Base-by-base conservation (phyloP, 2,113 vertebrate genomes). In the Cololabis saira region DNA sequence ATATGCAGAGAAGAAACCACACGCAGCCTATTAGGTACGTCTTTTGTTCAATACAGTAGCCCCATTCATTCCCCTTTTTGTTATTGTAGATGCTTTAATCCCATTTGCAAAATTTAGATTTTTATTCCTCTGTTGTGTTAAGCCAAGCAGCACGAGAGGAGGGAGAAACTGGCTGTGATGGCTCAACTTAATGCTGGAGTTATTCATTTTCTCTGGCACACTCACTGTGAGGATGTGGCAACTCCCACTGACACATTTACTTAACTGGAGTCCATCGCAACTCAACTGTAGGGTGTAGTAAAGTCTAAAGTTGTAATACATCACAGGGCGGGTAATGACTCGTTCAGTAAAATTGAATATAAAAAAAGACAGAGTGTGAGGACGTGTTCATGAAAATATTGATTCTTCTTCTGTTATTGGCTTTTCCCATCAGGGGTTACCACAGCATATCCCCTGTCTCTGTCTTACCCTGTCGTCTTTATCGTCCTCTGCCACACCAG, bases 61-160 rank as follows among this genome's bases (percentile, higher is more conserved):
- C 13, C 77, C 45, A 80, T 89, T 89, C 78, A 87, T 85, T 65
- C 54, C 67, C 60, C 47, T 62, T 77, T 81, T 73, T 87, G 82
- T 87, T 87, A 80, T 84, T 85, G 60, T 82, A 84, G 62, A 61
- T 65, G 48, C 50, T 58, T 68, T 87, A 83, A 88, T 87, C 81
- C 81, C 78, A 84, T 90, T 89, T 88, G 54, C 33, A 76, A 74
- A 84, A 87, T 82, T 70, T 52, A 0, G 70, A 86, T 90, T 86
- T 82, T 85, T 66, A 84, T 87, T 81, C 82, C 63, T 71, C 71
- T 1, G 5, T 67, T 66, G 84, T 63, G 69, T 69, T 65, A 41
- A 61, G 22, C 63, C 51, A 22, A 60, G 49, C 62, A 62, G 51
- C 56, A 37, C 33, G 10, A 37, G 33, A 37, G 33, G 33, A 37